A percentile compares a stretch with the other conserved stretches of the same genome.
Conservation (phyloP, 2,797 vertebrate species). For the Triplophysa bombifrons region DNA sequence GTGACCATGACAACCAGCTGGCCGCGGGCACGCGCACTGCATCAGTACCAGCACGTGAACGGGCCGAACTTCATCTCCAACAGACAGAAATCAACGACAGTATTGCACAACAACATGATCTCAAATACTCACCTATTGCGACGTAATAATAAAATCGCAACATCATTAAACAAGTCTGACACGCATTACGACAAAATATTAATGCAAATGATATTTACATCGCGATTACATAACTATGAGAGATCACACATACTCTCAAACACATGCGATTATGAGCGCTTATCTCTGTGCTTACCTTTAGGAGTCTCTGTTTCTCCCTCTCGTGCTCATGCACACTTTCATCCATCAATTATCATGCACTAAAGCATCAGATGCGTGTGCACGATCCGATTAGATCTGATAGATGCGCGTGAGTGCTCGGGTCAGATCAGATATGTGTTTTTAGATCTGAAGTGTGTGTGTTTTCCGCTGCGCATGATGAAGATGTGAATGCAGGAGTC, state of each 20-base stretch:
- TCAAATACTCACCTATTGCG: too few relatives aligned
- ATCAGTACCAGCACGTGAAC: slow-evolving; percentile 52
- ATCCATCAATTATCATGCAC: slow-evolving; percentile 72
- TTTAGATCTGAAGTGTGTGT: slow-evolving; percentile 32
- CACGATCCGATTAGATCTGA: slow-evolving; percentile 37
- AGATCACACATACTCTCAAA: too few relatives aligned
- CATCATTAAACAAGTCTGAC: too few relatives aligned
- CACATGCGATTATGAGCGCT: not conserved
- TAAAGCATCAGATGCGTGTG: slow-evolving; percentile 52
- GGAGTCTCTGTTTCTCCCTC: slow-evolving; percentile 74
- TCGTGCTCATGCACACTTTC: slow-evolving; percentile 69
- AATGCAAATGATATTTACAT: not conserved
- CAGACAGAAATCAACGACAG: not conserved
- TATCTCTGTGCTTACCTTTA: slow-evolving; percentile 22
- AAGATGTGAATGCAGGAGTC: slow-evolving; percentile 69
- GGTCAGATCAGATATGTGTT: slow-evolving; percentile 25
- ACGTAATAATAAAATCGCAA: too few relatives aligned
- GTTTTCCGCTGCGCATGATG: slow-evolving; percentile 49
- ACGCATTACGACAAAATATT: not conserved
- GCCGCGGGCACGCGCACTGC: slow-evolving; percentile 47
- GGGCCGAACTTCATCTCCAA: slow-evolving; percentile 25
- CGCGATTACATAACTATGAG: too few relatives aligned
- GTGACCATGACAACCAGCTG: slow-evolving; percentile 53
- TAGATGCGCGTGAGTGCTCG: not conserved
- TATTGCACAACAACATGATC: not conserved